Percentiles rank a stretch among this genome's conserved stretches.
phyloP scores from a whole-genome alignment of 2,888 invertebrate species.

The Nesidiocoris tenuis region DNA sequence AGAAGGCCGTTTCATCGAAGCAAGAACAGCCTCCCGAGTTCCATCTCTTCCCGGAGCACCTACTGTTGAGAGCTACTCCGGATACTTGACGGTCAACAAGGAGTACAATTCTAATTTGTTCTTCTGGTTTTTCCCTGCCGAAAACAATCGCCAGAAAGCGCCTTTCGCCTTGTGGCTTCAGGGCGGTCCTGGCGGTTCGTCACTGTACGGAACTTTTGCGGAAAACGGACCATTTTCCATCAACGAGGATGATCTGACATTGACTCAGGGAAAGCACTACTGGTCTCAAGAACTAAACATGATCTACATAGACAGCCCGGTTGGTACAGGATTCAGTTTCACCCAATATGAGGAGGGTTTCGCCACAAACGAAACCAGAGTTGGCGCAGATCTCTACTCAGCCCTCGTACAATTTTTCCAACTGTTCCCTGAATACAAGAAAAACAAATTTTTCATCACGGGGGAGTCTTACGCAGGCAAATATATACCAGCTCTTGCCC shows the following conservation, averaged over 20 bases:
- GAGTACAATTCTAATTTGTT: conserved; percentile 57
- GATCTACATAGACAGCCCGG: conserved; percentile 90
- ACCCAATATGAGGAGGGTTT: conserved; percentile 75
- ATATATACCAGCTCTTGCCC: conserved; percentile 73
- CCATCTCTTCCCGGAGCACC: conserved; percentile 21
- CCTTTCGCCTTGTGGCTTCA: conserved; percentile 79
- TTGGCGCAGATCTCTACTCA: conserved; percentile 75
- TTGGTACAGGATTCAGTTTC: conserved; percentile 88
- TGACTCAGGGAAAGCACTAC: conserved; percentile 70
- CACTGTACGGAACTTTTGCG: conserved; percentile 74
- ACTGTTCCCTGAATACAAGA: conserved; percentile 72
- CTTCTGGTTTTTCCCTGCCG: conserved; percentile 59
- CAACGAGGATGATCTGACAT: conserved; percentile 57
- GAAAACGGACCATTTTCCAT: conserved; percentile 73
- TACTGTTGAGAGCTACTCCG: conserved; percentile 59
- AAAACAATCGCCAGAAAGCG: conserved; percentile 56
- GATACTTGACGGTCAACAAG: conserved; percentile 65
- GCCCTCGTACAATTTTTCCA: conserved; percentile 78
- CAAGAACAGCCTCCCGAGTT: conserved; percentile 51
- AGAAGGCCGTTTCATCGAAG: conserved; percentile 50
- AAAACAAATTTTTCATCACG: conserved; percentile 77
- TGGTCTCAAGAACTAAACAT: conserved; percentile 79
- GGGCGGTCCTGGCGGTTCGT: conserved; percentile 80
- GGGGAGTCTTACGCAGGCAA: conserved; percentile 88
- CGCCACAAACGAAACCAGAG: conserved; percentile 73